phyloP scores from a whole-genome alignment of 2,113 vertebrate species.

The Labeo catla region DNA sequence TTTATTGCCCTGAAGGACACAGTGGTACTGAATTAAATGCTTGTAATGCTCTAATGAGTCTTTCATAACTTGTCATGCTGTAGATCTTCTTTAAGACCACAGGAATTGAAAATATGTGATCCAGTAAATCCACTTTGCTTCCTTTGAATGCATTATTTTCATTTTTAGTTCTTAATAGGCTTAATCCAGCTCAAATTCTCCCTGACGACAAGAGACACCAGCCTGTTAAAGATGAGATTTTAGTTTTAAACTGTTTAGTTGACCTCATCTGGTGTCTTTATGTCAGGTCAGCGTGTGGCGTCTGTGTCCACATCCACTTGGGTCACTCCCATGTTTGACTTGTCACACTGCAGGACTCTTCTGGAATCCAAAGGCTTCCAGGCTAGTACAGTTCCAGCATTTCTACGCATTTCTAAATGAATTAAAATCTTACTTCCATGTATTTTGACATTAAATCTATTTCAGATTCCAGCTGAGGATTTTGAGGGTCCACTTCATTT shows the following conservation, averaged over 20 bases:
- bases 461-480: conserved; percentile 71
- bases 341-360: conserved; percentile 64
- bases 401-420: background rate
- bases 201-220: background rate
- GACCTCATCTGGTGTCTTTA: conserved; percentile 31
- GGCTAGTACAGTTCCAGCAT: conserved; percentile 54
- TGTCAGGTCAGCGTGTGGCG: conserved; percentile 73
- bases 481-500: conserved; percentile 70
- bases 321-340: conserved; percentile 70
- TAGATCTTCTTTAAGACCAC: too few species aligned
- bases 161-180: background rate
- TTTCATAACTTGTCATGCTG: too few species aligned
- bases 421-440: background rate
- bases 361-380: conserved; percentile 73
- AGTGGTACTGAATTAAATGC: background rate
- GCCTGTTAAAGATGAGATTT: background rate
- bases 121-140: background rate
- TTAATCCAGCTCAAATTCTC: background rate
- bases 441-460: background rate
- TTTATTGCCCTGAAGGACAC: background rate
- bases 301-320: conserved; percentile 62
- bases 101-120: background rate
- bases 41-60: background rate
- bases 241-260: background rate
- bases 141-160: background rate